Conservation (phyloP, 2,113 vertebrate genomes). For the Hyperoodon ampullatus region DNA sequence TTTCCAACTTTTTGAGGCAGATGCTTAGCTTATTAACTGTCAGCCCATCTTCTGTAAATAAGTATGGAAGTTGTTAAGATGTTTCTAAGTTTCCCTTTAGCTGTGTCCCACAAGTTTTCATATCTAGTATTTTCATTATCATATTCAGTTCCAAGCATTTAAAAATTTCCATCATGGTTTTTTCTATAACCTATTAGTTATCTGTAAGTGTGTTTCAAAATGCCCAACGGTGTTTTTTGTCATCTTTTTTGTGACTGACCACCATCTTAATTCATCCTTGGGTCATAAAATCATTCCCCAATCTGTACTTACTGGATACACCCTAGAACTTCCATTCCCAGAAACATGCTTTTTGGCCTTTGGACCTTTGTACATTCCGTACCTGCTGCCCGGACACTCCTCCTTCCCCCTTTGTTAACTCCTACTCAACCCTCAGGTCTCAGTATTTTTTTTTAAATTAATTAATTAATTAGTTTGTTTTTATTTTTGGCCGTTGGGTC, state of each 20-base stretch:
- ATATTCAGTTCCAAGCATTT: neutral
- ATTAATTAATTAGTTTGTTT: too few species aligned
- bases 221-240: neutral
- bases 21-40: neutral
- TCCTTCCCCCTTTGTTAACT: neutral
- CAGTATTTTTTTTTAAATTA: neutral
- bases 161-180: neutral
- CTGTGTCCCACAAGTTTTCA: neutral
- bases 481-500: too few species aligned
- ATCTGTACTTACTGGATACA: neutral
- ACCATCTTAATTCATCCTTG: neutral
- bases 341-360: neutral
- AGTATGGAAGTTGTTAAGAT: neutral
- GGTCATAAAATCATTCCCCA: neutral
- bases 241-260: neutral
- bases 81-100: neutral
- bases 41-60: neutral
- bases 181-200: neutral
- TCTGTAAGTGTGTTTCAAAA: conserved; percentile 11
- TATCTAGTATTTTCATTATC: neutral
- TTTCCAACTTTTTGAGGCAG: neutral
- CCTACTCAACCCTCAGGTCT: neutral
- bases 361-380: neutral
- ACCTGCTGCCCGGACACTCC: neutral
- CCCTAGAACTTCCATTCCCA: neutral